Evolutionary conservation across 37 sponge, comb jelly and placozoan species (phyloP).

Genomic region (Eunapius fragilis): DNA sequence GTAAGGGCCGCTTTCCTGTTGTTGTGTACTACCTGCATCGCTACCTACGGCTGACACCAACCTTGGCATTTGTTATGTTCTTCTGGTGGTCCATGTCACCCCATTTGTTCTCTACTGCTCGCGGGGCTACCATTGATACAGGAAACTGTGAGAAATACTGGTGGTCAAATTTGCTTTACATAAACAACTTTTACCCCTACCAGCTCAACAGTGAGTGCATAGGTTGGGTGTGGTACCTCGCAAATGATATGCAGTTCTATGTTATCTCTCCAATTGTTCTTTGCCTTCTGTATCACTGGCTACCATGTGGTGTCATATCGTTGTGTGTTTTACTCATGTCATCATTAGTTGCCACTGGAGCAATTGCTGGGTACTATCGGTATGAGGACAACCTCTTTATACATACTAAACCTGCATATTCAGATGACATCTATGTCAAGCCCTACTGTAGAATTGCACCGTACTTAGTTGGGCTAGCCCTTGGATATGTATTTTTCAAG

Average conservation of each 20-base stretch:
- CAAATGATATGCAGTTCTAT: slow-evolving; percentile 93
- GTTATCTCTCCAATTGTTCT: slow-evolving; percentile 79
- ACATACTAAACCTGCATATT: neutral
- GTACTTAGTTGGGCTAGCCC: slow-evolving; percentile 66
- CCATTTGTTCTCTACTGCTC: neutral
- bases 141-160: slow-evolving; percentile 75
- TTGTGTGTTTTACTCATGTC: slow-evolving; percentile 2
- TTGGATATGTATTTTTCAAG: slow-evolving; percentile 65
- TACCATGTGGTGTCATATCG: slow-evolving; percentile 46
- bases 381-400: slow-evolving; percentile 32
- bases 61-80: slow-evolving; percentile 54
- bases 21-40: slow-evolving; percentile 68
- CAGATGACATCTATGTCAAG: slow-evolving; percentile 44
- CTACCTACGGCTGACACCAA: slow-evolving; percentile 61
- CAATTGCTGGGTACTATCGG: slow-evolving; percentile 52
- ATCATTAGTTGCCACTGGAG: slow-evolving; percentile 35
- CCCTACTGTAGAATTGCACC: slow-evolving; percentile 64
- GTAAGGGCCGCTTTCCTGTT: slow-evolving; percentile 45
- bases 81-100: slow-evolving; percentile 43
- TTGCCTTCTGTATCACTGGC: slow-evolving; percentile 49
- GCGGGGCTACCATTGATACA: neutral
- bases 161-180: slow-evolving; percentile 92
- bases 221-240: slow-evolving; percentile 90
- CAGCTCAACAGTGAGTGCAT: slow-evolving; percentile 61
- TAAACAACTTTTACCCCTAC: slow-evolving; percentile 89